phyloP scores from a whole-genome alignment of 2,113 vertebrate species.

The Callithrix jacchus region DNA sequence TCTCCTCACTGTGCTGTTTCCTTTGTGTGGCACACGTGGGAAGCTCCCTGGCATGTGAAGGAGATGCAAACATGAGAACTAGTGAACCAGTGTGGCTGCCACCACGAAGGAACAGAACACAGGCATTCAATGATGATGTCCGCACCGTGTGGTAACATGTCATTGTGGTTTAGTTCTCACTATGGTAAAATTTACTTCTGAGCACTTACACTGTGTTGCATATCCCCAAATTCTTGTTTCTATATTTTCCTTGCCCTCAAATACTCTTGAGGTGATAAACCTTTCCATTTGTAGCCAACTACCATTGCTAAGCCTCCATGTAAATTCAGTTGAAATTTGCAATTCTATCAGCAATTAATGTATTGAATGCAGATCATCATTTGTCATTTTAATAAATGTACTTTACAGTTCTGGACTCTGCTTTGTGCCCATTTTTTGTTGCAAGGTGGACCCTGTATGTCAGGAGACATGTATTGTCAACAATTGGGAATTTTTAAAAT shows the following conservation, averaged over 20 bases:
- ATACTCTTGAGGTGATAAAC: not conserved
- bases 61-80: accelerated
- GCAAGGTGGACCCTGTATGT: slow-evolving; percentile 66
- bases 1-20: accelerated
- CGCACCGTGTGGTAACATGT: not conserved
- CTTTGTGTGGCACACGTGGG: not conserved
- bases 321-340: not conserved
- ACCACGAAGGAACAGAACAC: not conserved
- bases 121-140: not conserved
- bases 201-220: slow-evolving; percentile 75
- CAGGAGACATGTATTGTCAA: slow-evolving; percentile 38
- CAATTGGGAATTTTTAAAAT: not conserved
- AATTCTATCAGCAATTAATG: not conserved
- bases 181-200: slow-evolving; percentile 45
- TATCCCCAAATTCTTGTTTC: not conserved
- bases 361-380: not conserved
- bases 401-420: not conserved
- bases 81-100: not conserved
- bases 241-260: not conserved
- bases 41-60: not conserved
- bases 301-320: not conserved
- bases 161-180: slow-evolving; percentile 55
- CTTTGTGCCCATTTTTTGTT: slow-evolving; percentile 1
- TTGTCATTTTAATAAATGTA: not conserved
- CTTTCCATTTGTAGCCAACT: not conserved